Percentiles rank a stretch among this genome's conserved stretches.
Conservation (phyloP, 2,113 vertebrate genomes). For the Capreolus pygargus region DNA sequence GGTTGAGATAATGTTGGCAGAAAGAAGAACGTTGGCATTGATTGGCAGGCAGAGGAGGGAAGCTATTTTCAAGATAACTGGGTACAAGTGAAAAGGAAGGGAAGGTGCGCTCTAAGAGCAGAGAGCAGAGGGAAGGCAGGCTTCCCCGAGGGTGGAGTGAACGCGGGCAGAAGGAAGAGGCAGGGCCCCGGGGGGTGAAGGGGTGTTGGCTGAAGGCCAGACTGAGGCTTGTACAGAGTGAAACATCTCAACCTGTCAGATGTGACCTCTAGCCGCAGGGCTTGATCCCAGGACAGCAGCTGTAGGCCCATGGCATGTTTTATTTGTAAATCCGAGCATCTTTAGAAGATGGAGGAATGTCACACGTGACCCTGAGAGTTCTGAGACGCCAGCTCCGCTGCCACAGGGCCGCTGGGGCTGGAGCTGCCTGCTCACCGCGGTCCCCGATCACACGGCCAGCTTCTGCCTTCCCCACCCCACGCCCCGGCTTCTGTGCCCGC, state of each 20-base stretch:
- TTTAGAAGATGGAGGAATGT: not conserved
- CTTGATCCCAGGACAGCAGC: not conserved
- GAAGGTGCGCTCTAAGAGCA: not conserved
- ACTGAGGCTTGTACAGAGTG: not conserved
- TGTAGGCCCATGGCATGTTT: not conserved
- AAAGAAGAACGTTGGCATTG: not conserved
- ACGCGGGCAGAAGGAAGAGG: not conserved
- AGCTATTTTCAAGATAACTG: not conserved
- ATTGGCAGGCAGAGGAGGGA: not conserved
- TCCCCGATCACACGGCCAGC: too few species aligned
- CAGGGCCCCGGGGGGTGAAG: not conserved
- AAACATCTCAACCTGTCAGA: not conserved
- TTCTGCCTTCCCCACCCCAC: not conserved
- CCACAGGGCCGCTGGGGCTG: not conserved
- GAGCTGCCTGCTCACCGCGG: not conserved
- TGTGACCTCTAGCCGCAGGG: not conserved
- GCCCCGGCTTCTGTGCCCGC: not conserved
- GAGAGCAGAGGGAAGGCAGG: not conserved
- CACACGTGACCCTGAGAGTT: not conserved
- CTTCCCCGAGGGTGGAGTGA: not conserved
- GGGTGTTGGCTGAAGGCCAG: not conserved
- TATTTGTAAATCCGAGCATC: not conserved
- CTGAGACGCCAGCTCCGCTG: rapidly evolving
- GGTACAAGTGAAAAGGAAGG: not conserved
- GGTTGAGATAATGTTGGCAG: not conserved